These are phyloP conservation scores for Oceanites oceanicus DNA, from an alignment of 2,113 vertebrate genomes.

Conservation along the genomic window DNA sequence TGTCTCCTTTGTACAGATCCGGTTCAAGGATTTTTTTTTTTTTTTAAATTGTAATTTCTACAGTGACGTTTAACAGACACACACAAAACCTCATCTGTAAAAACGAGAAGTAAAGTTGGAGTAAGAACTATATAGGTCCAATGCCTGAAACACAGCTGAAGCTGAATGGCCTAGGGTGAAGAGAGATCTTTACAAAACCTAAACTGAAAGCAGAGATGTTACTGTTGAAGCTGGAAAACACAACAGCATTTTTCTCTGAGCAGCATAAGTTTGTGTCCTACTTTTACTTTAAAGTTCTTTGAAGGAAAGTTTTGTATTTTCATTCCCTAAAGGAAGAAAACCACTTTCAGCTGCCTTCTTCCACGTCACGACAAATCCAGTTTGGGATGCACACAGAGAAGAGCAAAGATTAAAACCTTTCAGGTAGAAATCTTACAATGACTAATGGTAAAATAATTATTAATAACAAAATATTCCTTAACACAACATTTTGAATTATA, in stretches of 20 bases:
- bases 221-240: not conserved
- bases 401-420: not conserved
- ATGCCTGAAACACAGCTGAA: not conserved
- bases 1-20: not conserved
- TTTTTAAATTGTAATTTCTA: not conserved
- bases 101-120: not conserved
- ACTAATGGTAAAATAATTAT: not conserved
- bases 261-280: not conserved
- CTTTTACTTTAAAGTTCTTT: not conserved
- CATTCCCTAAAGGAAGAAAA: not conserved
- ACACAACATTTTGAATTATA: not conserved
- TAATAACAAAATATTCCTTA: not conserved
- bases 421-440: not conserved
- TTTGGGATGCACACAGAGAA: not conserved
- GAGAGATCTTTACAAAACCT: not conserved
- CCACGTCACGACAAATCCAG: not conserved
- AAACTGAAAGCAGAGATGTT: not conserved
- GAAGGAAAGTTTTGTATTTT: not conserved
- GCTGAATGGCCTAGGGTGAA: not conserved
- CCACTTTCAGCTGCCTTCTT: not conserved
- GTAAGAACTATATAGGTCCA: not conserved
- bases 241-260: not conserved
- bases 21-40: not conserved
- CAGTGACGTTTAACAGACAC: not conserved
- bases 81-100: not conserved